Percentiles rank a stretch among this genome's conserved stretches.
phyloP scores from a whole-genome alignment of 2,797 vertebrate genomes.

The Fratercula arctica region DNA sequence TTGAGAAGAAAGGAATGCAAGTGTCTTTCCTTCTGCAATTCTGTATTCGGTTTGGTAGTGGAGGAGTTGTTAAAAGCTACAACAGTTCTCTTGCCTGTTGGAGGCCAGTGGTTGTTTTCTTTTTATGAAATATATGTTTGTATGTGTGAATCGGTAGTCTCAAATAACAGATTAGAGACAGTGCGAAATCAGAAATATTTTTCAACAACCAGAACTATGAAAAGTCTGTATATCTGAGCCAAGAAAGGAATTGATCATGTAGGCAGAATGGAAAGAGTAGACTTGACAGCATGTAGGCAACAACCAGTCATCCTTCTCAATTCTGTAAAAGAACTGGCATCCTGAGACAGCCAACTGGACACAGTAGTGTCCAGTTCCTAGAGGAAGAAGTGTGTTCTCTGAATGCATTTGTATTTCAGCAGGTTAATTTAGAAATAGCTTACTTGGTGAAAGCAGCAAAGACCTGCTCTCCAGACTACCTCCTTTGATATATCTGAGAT shows the following conservation, averaged over 20 bases:
- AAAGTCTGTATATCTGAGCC: background rate
- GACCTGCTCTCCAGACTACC: background rate
- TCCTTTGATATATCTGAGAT: background rate
- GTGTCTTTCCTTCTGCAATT: background rate
- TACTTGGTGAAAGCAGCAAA: background rate
- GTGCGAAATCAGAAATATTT: background rate
- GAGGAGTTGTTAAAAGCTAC: background rate
- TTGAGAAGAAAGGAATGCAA: background rate
- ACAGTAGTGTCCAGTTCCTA: background rate
- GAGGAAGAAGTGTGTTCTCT: background rate
- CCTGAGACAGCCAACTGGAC: background rate
- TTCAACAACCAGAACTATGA: background rate
- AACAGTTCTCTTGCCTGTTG: background rate
- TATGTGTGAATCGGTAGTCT: background rate
- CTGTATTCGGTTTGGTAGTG: background rate
- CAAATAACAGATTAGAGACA: background rate
- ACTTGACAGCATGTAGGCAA: background rate
- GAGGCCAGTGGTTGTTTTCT: background rate
- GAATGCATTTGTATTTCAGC: background rate
- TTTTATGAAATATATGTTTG: background rate
- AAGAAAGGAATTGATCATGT: background rate
- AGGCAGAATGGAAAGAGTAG: background rate
- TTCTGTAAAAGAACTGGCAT: background rate
- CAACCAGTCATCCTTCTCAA: background rate
- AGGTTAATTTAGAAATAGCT: background rate